Conservation (phyloP, 2,888 invertebrate genomes). For the Cabera pusaria region DNA sequence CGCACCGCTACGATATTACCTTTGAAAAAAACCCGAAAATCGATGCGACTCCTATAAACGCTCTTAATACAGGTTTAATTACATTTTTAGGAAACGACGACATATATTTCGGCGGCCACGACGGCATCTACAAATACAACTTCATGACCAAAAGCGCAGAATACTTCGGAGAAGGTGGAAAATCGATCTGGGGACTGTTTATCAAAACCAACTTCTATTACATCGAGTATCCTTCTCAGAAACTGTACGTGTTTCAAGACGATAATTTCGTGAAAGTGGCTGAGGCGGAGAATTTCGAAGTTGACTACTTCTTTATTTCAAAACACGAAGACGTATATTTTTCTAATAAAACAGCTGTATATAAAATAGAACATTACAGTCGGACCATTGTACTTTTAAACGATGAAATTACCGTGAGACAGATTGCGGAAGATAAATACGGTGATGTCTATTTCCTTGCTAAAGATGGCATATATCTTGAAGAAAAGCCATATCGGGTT, state of each 20-base stretch:
- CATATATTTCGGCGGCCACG: conserved; percentile 68
- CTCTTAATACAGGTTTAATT: no score
- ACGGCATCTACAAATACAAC: conserved; percentile 72
- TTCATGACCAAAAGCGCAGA: conserved; percentile 59
- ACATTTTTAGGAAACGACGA: conserved; percentile 68
- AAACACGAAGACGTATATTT: conserved; percentile 58
- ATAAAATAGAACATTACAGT: conserved; percentile 51
- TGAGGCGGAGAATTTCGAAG: conserved; percentile 56
- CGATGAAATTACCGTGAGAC: conserved; percentile 54
- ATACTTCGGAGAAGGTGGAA: conserved; percentile 63
- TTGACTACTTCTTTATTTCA: conserved; percentile 62
- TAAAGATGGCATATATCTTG: conserved; percentile 58
- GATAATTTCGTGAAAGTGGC: conserved; percentile 55
- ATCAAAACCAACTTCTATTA: conserved; percentile 65
- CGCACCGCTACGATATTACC: no score
- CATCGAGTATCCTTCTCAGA: conserved; percentile 66
- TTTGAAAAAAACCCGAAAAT: no score
- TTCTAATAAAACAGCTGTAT: conserved; percentile 67
- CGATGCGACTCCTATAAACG: no score
- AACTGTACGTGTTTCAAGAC: conserved; percentile 53
- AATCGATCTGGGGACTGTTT: conserved; percentile 65
- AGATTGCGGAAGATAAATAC: conserved; percentile 62
- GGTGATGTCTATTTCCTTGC: conserved; percentile 64
- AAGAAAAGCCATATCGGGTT: conserved; percentile 56
- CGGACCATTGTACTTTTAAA: conserved; percentile 43